Evolutionary conservation across 2,797 vertebrate species (phyloP).

Genomic region (Myotis myotis): DNA sequence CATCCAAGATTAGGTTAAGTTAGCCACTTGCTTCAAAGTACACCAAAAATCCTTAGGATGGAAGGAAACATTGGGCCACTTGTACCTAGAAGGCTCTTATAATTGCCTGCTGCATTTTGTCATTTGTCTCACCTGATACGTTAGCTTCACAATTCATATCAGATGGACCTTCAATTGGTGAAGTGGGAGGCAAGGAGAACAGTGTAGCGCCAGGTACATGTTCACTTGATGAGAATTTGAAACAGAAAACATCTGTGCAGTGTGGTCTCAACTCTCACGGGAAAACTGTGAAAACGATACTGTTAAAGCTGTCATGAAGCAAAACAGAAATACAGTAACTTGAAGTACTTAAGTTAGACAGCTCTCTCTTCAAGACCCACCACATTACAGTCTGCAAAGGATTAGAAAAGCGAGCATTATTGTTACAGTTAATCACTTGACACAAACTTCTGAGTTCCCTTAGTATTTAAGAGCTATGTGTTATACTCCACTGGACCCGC

Average conservation of each 20-base stretch:
- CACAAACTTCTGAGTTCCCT: conserved; percentile 56
- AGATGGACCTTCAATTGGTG: background rate
- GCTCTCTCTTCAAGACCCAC: conserved; percentile 31
- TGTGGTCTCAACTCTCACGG: background rate
- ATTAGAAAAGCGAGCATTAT: conserved; percentile 63
- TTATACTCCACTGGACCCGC: background rate
- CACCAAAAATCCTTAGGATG: background rate
- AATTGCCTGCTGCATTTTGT: background rate
- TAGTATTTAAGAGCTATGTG: conserved; percentile 61
- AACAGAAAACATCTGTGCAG: background rate
- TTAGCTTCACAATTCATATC: background rate
- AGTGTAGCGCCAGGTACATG: background rate
- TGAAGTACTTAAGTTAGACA: conserved; percentile 21
- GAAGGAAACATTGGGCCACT: background rate
- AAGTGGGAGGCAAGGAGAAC: background rate
- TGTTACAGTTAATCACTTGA: conserved; percentile 65
- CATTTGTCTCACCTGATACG: background rate
- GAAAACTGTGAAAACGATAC: background rate
- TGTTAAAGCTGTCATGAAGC: background rate
- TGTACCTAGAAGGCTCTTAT: background rate
- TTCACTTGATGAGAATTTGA: background rate
- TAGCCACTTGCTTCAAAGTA: background rate
- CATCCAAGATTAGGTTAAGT: background rate
- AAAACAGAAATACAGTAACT: conserved; percentile 4
- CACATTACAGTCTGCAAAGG: conserved; percentile 41